Conservation (phyloP, 1,140 invertebrate species). For the Grapholita molesta region DNA sequence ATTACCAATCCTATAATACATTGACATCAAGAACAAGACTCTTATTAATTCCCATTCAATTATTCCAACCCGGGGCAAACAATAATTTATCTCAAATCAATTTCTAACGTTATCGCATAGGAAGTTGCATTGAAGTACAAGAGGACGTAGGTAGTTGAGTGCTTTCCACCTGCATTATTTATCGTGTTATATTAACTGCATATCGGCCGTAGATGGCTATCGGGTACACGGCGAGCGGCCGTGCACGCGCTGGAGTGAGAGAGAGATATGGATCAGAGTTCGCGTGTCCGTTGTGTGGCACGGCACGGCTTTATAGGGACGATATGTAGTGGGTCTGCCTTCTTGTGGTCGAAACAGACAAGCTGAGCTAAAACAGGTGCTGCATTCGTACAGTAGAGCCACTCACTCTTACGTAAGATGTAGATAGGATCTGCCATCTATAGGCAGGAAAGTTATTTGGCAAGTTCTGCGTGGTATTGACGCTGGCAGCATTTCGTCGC, state of each 20-base stretch:
- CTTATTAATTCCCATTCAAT: constrained; percentile 1
- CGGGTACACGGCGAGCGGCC: constrained; percentile 55
- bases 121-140: constrained; percentile 46
- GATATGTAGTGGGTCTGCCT: no score
- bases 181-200: constrained; percentile 71
- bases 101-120: constrained; percentile 49
- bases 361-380: no score
- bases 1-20: neutral
- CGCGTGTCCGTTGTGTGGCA: constrained; percentile 29
- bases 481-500: no score
- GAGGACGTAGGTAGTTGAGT: constrained; percentile 49
- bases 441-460: no score
- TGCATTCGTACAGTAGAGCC: no score
- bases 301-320: constrained; percentile 28
- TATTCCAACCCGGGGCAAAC: constrained; percentile 9
- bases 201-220: constrained; percentile 68
- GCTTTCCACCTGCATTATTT: constrained; percentile 67
- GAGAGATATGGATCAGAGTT: constrained; percentile 52
- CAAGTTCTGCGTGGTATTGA: no score
- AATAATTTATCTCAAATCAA: constrained; percentile 53
- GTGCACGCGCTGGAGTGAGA: constrained; percentile 61
- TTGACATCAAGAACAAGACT: neutral
- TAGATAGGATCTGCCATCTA: no score
- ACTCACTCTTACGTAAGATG: no score
- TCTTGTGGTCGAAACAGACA: no score